Percentiles rank a stretch among this genome's conserved stretches.
These are phyloP conservation scores for Teinopalpus imperialis DNA, from an alignment of 2,888 invertebrate species.

Conservation along the genomic window DNA sequence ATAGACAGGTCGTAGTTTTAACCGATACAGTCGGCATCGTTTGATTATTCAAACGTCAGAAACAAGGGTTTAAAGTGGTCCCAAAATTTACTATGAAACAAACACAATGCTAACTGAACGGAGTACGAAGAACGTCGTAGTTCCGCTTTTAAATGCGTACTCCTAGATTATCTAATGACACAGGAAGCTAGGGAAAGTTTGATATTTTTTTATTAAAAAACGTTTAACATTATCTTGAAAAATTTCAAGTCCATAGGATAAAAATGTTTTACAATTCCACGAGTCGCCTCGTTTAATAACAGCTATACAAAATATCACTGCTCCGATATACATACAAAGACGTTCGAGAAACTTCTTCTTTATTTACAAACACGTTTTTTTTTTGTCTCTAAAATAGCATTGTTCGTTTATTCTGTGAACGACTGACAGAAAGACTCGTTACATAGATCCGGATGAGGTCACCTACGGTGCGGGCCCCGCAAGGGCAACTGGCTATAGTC, in stretches of 20 bases:
- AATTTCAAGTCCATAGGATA: conserved; percentile 51
- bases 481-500: conserved; percentile 43
- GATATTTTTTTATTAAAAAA: conserved; percentile 38
- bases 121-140: conserved; percentile 26
- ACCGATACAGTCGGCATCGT: conserved; percentile 31
- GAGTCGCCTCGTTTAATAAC: conserved; percentile 42
- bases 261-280: conserved; percentile 45
- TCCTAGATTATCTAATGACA: conserved; percentile 54
- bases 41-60: conserved; percentile 43
- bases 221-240: conserved; percentile 39
- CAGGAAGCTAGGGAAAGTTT: conserved; percentile 61
- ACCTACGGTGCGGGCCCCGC: conserved; percentile 39
- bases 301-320: conserved; percentile 77
- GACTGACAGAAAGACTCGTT: conserved; percentile 39
- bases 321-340: conserved; percentile 66
- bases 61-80: conserved; percentile 66
- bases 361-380: conserved; percentile 63
- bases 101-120: conserved; percentile 55
- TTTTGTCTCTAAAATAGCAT: conserved; percentile 58
- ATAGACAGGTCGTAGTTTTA: not conserved
- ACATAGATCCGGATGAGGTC: conserved; percentile 19
- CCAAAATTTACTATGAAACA: conserved; percentile 79
- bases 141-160: conserved; percentile 18
- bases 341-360: conserved; percentile 48
- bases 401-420: conserved; percentile 42